Base-by-base conservation (phyloP, 2,888 invertebrate species). In the Ophion slaviceki region DNA sequence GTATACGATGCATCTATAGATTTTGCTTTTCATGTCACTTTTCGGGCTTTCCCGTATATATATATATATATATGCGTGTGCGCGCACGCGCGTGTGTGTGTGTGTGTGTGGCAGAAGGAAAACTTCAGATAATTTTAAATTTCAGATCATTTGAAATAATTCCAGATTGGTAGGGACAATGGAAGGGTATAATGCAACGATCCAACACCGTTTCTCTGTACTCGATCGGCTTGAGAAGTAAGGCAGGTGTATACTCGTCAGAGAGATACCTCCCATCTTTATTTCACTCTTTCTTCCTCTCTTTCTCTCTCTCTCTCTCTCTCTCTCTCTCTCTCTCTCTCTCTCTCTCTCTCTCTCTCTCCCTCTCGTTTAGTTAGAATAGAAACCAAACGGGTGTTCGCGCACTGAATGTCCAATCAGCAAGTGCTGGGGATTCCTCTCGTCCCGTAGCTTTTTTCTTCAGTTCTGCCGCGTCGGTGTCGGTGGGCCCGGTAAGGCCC, bases 321-420 rank as follows among this genome's bases (percentile, higher is more conserved):
- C 32, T 36, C 64, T 57, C n/a, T n/a, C n/a, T n/a, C n/a, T n/a
- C n/a, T n/a, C 40, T 47, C n/a, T 45, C 32, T 78, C 7, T 57
- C 2, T 67, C 36, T 40, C 10, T 67, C 66, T 7, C 0, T 6
- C 24, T 36, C 47, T 45, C 36, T 67, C 57, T 71, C 11, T 68
- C 36, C 64, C 32, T 47, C 70, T 68, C 70, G 11, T 62, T 68
- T 68, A 67, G 82, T 66, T 77, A 80, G 67, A 86, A 87, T 82
- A 86, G 79, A 85, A 87, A 86, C 70, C 84, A 80, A 76, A 70
- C 68, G 82, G 68, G 83, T 86, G 88, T 86, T 85, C 86, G 83
- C 77, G 82, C 87, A 86, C 86, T 86, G 86, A 90, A 90, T 90
- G 88, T 90, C 88, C 86, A 90, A 90, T 90, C 90, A 90, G 76